These are phyloP conservation scores for Sebastes aleutianus DNA, from an alignment of 2,797 vertebrate genomes.

Conservation along the genomic window DNA sequence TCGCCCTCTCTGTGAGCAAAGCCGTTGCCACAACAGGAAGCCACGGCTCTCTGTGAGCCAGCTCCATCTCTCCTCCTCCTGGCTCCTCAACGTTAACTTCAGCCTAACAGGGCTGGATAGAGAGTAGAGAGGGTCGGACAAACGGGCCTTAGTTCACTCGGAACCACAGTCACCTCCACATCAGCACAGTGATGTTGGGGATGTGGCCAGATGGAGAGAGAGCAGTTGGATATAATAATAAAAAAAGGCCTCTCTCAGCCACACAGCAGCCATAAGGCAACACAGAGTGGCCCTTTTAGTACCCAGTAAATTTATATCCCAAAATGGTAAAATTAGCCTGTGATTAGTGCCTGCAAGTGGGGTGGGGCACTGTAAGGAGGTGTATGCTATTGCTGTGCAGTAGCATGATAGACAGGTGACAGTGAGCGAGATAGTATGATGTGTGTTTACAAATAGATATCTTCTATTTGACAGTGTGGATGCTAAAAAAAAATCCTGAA, in stretches of 20 bases:
- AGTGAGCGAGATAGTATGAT: conserved; percentile 1
- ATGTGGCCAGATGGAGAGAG: conserved; percentile 38
- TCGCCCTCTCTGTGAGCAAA: conserved; percentile 16
- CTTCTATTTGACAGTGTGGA: conserved; percentile 35
- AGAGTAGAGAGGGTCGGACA: conserved; percentile 40
- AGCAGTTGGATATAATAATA: conserved; percentile 9
- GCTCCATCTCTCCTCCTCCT: conserved; percentile 20
- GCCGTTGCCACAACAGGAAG: conserved; percentile 37
- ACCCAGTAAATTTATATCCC: conserved; percentile 65
- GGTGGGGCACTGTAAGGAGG: conserved; percentile 44
- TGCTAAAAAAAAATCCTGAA: conserved; percentile 21
- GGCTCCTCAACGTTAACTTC: conserved; percentile 14
- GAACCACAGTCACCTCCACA: conserved; percentile 50
- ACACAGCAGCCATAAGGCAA: conserved; percentile 57
- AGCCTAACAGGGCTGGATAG: conserved; percentile 15
- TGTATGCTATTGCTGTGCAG: conserved; percentile 16
- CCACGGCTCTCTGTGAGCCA: conserved; percentile 36
- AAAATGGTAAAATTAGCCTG: conserved; percentile 69
- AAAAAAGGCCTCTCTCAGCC: conserved; percentile 29
- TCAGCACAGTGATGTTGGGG: conserved; percentile 50
- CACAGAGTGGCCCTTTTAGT: conserved; percentile 71
- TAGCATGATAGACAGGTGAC: conserved; percentile 30
- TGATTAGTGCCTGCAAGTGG: conserved; percentile 62
- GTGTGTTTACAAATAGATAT: conserved; percentile 23
- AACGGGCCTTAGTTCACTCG: conserved; percentile 49